Evolutionary conservation across 1,140 invertebrate species (phyloP).

Genomic region (Adelges cooleyi): DNA sequence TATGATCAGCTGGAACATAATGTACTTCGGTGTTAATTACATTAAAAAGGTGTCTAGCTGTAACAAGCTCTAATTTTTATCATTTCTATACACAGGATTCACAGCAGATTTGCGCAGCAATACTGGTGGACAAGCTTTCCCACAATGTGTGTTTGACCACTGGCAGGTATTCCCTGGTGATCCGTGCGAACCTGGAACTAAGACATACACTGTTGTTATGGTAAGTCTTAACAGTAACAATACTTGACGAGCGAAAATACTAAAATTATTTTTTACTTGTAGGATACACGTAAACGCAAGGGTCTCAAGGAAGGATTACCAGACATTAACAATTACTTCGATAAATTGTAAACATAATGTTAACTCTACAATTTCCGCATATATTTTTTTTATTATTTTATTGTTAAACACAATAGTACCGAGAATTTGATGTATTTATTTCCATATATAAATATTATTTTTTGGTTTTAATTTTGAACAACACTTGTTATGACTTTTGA

Average conservation of each 20-base stretch:
- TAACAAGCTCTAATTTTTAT: too few species aligned
- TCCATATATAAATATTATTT: background rate
- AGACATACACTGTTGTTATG: conserved; percentile 74
- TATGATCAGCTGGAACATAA: conserved; percentile 9
- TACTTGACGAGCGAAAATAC: background rate
- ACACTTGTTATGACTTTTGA: background rate
- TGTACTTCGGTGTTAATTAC: too few species aligned
- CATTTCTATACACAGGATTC: conserved; percentile 57
- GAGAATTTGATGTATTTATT: background rate
- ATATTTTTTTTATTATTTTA: conserved; percentile 23
- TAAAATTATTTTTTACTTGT: conserved; percentile 39
- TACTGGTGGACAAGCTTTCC: conserved; percentile 99
- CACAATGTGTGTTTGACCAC: conserved; percentile 99
- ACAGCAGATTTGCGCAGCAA: conserved; percentile 96
- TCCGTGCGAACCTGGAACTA: conserved; percentile 65
- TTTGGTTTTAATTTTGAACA: conserved; percentile 5
- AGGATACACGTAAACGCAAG: conserved; percentile 97
- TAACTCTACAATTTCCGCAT: background rate
- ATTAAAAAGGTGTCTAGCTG: too few species aligned
- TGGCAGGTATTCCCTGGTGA: conserved; percentile 97
- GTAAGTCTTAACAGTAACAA: conserved; percentile 38
- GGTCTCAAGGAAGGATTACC: conserved; percentile 96
- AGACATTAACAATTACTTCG: conserved; percentile 81
- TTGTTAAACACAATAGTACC: conserved; percentile 24
- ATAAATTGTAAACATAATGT: conserved; percentile 63